Evolutionary conservation across 1,140 invertebrate species (phyloP), one percentile per base, ranked within the genome.

Genomic region (Cecropterus lyciades): DNA sequence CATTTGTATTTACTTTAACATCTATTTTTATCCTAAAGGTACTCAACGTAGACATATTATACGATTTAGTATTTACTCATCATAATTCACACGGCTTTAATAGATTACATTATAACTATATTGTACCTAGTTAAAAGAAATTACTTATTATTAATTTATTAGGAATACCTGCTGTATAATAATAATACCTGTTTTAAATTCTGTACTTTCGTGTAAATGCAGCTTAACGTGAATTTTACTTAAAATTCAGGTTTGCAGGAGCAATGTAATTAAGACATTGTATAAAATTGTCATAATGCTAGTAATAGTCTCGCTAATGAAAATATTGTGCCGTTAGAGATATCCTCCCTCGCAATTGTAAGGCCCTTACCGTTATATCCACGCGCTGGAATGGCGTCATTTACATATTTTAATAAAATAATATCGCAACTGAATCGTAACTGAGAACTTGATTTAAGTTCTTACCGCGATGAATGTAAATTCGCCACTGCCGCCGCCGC

Each of bases 321-420:
- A 89, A 89, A 89, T 89, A 86, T 88, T 82, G 77, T 77, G 81
- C 79, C 80, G 77, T 82, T 85, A 82, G 70, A 83, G 79, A 79
- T 84, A 86, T 82, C 84, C 80, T 76, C 77, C 80, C 80, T 67
- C 76, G 76, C 82, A 84, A 83, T 84, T 79, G 80, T 82, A 78
- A 80, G 80, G 75, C 79, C 76, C 72, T 86, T 83, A 85, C 79
- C 80, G 77, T 79, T 78, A 81, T 87, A 84, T 82, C 85, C 82
- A 72, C 81, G 79, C 74, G 67, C 66, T 82, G 79, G 76, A 89
- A 85, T 79, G 78, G 77, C 81, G 79, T 85, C 83, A 92, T 92
- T 92, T 89, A 90, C 89, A 92, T 92, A 92, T 92, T 92, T 90
- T 92, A 92, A 92, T 92, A 92, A 89, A 92, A 92, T 92, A 89